Percentiles rank a stretch among this genome's conserved stretches.
Conservation (phyloP, 2,113 vertebrate genomes). For the Lates calcarifer region DNA sequence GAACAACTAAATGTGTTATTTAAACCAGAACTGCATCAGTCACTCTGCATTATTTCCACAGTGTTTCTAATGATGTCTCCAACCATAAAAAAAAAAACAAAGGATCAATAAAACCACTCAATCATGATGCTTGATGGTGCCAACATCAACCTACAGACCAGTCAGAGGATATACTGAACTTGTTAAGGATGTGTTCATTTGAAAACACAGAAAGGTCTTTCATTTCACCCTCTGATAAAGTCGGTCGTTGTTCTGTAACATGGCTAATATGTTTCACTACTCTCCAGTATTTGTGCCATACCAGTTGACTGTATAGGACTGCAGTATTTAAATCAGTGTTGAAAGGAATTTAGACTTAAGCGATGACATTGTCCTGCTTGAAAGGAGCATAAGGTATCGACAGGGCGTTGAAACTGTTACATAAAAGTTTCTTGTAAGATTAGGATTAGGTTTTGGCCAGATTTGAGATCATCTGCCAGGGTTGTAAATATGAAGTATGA, state of each 20-base stretch:
- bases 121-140: neutral
- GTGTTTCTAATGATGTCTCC: constrained; percentile 29
- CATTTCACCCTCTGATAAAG: constrained; percentile 18
- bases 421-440: constrained; percentile 7
- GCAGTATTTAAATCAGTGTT: constrained; percentile 71
- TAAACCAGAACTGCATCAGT: constrained; percentile 35
- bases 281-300: constrained; percentile 36
- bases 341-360: neutral
- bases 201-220: constrained; percentile 41
- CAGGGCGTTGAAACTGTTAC: constrained; percentile 32
- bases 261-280: constrained; percentile 59
- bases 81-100: neutral
- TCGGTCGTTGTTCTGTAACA: constrained; percentile 46
- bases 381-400: neutral
- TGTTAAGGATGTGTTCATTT: neutral
- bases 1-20: constrained; percentile 34
- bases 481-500: constrained; percentile 49
- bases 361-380: constrained; percentile 4
- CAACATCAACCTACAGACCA: constrained; percentile 3
- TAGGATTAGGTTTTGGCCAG: constrained; percentile 1
- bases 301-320: neutral
- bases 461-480: constrained; percentile 18
- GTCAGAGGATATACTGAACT: neutral
- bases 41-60: neutral
- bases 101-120: constrained; percentile 59